Evolutionary conservation across 2,113 vertebrate species (phyloP).

Genomic region (Dissostichus mawsoni): DNA sequence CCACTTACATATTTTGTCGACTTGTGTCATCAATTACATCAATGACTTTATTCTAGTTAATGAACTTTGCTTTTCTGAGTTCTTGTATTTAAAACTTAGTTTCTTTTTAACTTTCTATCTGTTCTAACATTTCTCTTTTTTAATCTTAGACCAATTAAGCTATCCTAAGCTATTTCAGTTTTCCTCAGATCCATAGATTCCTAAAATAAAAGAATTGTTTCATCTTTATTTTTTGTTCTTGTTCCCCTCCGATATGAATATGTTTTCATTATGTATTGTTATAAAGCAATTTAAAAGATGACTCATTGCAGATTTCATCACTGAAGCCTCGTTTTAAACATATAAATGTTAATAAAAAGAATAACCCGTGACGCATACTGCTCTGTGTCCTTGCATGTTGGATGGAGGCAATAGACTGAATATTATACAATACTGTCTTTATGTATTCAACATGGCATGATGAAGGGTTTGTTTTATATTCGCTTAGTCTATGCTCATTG

Average conservation of each 20-base stretch:
- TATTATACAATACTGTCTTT: no score
- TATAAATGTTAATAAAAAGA: conserved; percentile 7
- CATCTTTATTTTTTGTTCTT: neutral
- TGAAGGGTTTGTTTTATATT: no score
- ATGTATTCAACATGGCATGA: no score
- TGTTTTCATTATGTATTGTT: neutral
- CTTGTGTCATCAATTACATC: no score
- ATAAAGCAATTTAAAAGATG: conserved; percentile 3
- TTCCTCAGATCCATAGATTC: neutral
- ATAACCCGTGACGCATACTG: neutral
- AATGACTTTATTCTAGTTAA: no score
- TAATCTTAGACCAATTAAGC: neutral
- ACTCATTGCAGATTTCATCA: neutral
- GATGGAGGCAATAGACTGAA: neutral
- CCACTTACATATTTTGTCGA: no score
- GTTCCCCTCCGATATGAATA: conserved; percentile 11
- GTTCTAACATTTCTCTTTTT: neutral
- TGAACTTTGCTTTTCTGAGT: no score
- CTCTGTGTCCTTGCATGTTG: neutral
- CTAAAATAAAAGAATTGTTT: neutral
- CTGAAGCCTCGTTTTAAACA: conserved; percentile 15
- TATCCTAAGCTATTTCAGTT: neutral
- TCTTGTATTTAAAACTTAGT: no score
- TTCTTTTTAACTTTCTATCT: no score
- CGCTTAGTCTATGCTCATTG: neutral